Base-by-base conservation (phyloP, 2,888 invertebrate genomes). In the Netelia melanura region DNA sequence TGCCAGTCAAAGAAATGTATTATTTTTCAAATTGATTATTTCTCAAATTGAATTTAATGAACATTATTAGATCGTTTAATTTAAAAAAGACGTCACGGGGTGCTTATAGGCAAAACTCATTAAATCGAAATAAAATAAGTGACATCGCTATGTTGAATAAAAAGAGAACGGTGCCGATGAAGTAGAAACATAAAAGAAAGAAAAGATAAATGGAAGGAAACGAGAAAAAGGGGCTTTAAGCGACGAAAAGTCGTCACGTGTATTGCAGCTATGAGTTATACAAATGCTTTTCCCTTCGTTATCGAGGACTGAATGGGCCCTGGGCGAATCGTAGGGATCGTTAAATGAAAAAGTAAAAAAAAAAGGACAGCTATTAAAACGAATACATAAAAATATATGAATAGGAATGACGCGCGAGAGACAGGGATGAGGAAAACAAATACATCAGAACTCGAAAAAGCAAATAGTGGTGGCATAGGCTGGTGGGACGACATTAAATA, bases 181-280 rank as follows among this genome's bases (percentile, higher is more conserved):
- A 87, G 87, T 65, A 86, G 83, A 74, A 14, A 58, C 10, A 44
- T 38, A 44, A 25, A 54, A 38, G 30, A 30, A 30, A 30, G 1
- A 56, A 23, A 72, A 9, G n/a, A 43, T 17, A 30, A 38, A 64
- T 76, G 23, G 38, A 48, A 65, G 9, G 44, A 64, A 74, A 61
- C 11, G 10, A 43, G 56, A 71, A 75, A 72, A 83, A 81, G 17
- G 21, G 52, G 52, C 17, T 54, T 54, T 54, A n/a, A 5, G 54
- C 6, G 71, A 54, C 21, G 61, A 58, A 81, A 85, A 86, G 78
- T 77, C 84, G 81, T 86, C 79, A 74, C 88, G 86, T 87, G 86
- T 89, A 88, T 88, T 87, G 67, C 80, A 83, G 85, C 89, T 86
- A 88, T 87, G 89, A 91, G 86, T 90, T 90, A 87, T 89, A 90